Conservation (phyloP, 2,113 vertebrate species). For the Verasper variegatus region DNA sequence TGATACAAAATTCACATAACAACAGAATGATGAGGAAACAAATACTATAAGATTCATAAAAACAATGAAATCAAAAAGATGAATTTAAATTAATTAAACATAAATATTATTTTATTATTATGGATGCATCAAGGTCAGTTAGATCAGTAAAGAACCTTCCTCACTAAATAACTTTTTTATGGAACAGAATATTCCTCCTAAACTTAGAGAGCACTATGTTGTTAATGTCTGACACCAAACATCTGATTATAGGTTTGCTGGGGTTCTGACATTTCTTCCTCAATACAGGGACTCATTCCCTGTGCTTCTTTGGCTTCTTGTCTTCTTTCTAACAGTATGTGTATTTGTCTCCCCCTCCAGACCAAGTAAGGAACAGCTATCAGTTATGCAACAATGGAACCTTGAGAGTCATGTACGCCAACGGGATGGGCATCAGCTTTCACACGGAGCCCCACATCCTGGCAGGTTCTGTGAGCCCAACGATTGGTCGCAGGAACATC, state of each 20-base stretch:
- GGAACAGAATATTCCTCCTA: too few species aligned
- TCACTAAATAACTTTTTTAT: too few species aligned
- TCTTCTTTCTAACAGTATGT: neutral
- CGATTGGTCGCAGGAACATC: slow-evolving; percentile 97
- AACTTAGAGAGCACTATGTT: too few species aligned
- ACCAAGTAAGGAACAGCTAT: slow-evolving; percentile 99
- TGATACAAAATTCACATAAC: too few species aligned
- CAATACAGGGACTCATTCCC: neutral
- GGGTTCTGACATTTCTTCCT: neutral
- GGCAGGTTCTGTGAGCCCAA: slow-evolving; percentile 95
- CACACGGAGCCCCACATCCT: slow-evolving; percentile 98
- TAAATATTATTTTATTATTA: neutral
- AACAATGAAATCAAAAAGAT: too few species aligned
- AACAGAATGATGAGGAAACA: too few species aligned
- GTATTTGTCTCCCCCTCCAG: slow-evolving; percentile 76
- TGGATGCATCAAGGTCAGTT: neutral
- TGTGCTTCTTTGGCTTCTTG: neutral
- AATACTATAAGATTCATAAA: too few species aligned
- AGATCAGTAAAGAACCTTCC: too few species aligned
- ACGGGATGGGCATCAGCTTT: slow-evolving; percentile 99
- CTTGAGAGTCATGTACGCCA: slow-evolving; percentile 97
- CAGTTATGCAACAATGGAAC: slow-evolving; percentile 98
- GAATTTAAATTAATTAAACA: too few species aligned
- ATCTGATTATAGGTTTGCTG: neutral
- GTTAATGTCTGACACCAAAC: too few species aligned